phyloP scores from a whole-genome alignment of 2,888 invertebrate species.

The Acholoe squamosa region DNA sequence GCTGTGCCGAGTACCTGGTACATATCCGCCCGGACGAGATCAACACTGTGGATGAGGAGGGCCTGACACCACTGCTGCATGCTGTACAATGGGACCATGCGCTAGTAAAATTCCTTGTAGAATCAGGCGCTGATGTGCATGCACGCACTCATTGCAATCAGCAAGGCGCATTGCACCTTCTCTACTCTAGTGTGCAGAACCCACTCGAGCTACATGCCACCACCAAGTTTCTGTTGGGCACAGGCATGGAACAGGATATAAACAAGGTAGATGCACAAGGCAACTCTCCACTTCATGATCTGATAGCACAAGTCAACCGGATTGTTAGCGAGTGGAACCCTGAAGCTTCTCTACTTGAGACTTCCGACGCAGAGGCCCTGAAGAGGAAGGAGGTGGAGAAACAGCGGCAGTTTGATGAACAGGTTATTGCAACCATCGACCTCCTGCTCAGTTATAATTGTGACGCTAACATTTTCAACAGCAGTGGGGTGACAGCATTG shows the following conservation, averaged over 20 bases:
- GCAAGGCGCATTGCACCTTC: slow-evolving; percentile 85
- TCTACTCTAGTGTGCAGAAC: slow-evolving; percentile 83
- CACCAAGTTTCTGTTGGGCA: slow-evolving; percentile 87
- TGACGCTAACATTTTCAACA: slow-evolving; percentile 77
- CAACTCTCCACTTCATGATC: slow-evolving; percentile 88
- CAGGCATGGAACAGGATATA: slow-evolving; percentile 88
- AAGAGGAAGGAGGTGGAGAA: slow-evolving; percentile 83
- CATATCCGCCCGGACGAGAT: slow-evolving; percentile 75
- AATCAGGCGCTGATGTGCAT: slow-evolving; percentile 88
- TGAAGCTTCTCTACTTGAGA: not conserved
- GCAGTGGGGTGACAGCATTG: slow-evolving; percentile 89
- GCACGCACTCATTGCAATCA: slow-evolving; percentile 88
- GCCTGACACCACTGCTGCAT: slow-evolving; percentile 91
- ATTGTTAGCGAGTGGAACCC: slow-evolving; percentile 83
- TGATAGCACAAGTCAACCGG: slow-evolving; percentile 84
- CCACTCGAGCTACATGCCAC: slow-evolving; percentile 87
- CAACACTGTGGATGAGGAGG: slow-evolving; percentile 85
- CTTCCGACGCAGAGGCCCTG: no score
- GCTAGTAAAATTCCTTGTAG: slow-evolving; percentile 85
- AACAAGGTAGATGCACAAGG: slow-evolving; percentile 89
- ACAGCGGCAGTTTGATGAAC: slow-evolving; percentile 71
- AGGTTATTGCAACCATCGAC: slow-evolving; percentile 77
- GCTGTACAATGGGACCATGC: slow-evolving; percentile 89
- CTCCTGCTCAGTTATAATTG: slow-evolving; percentile 79
- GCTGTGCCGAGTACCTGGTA: slow-evolving; percentile 78